Conservation (phyloP, 2,113 vertebrate genomes). For the Indicator maculatus region DNA sequence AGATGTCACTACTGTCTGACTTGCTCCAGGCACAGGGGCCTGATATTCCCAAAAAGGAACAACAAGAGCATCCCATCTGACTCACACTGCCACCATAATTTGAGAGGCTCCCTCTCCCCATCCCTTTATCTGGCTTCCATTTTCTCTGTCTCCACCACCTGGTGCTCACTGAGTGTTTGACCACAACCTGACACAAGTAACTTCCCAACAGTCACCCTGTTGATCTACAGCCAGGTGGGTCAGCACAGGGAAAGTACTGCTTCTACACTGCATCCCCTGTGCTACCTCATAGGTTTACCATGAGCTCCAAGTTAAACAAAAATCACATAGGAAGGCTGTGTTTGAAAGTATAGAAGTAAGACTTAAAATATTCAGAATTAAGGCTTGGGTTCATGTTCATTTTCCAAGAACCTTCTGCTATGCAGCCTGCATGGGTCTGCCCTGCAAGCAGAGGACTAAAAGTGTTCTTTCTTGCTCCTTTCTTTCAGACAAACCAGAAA, state of each 20-base stretch:
- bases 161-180: not conserved
- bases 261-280: not conserved
- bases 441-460: not conserved
- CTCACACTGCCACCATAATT: not conserved
- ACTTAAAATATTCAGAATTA: not conserved
- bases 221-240: not conserved
- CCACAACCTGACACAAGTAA: not conserved
- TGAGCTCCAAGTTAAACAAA: not conserved
- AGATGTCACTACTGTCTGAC: not conserved
- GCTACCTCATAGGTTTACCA: fast-evolving
- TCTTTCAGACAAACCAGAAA: not conserved
- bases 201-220: not conserved
- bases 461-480: not conserved
- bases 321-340: not conserved
- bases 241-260: not conserved
- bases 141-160: not conserved
- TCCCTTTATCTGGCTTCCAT: not conserved
- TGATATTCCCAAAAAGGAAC: not conserved
- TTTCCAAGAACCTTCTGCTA: not conserved
- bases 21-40: not conserved
- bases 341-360: not conserved
- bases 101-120: not conserved
- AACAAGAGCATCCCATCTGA: not conserved
- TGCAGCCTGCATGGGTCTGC: not conserved
- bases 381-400: not conserved